Evolutionary conservation across 2,888 invertebrate genomes (phyloP).

Genomic region (Marasmarcha lunaedactyla): DNA sequence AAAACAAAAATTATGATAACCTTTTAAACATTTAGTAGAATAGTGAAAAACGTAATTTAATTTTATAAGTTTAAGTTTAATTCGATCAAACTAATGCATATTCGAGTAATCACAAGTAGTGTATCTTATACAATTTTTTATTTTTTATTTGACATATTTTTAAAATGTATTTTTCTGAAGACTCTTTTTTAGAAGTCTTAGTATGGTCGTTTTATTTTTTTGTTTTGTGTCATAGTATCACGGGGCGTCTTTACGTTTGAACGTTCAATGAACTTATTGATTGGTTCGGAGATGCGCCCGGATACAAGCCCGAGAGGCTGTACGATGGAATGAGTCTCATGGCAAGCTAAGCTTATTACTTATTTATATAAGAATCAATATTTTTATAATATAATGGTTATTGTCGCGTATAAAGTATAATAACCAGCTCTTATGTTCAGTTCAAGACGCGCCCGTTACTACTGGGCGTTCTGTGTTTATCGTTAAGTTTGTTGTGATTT

Average conservation of each 20-base stretch:
- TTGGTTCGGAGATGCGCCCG: neutral
- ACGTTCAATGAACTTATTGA: neutral
- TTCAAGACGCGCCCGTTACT: no score
- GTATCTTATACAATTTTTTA: conserved; percentile 10
- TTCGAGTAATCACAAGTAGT: conserved; percentile 4
- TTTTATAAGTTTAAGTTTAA: conserved; percentile 34
- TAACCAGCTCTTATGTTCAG: no score
- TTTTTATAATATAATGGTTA: conserved; percentile 43
- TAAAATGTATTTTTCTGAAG: conserved; percentile 24
- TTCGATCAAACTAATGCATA: conserved; percentile 41
- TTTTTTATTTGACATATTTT: conserved; percentile 1
- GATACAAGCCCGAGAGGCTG: conserved; percentile 51
- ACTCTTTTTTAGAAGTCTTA: conserved; percentile 35
- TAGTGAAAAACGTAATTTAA: conserved; percentile 38
- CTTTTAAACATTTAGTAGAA: conserved; percentile 47
- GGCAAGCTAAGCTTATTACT: conserved; percentile 57
- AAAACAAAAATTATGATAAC: conserved; percentile 52
- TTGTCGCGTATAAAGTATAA: no score
- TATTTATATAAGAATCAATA: conserved; percentile 59
- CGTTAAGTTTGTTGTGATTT: conserved; percentile 35
- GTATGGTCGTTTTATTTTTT: neutral
- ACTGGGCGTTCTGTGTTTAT: conserved; percentile 33
- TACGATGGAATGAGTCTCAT: conserved; percentile 44
- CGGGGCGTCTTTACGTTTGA: neutral
- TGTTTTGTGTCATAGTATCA: neutral